Base-by-base conservation (phyloP, 2,888 invertebrate species). In the Spodoptera exigua region DNA sequence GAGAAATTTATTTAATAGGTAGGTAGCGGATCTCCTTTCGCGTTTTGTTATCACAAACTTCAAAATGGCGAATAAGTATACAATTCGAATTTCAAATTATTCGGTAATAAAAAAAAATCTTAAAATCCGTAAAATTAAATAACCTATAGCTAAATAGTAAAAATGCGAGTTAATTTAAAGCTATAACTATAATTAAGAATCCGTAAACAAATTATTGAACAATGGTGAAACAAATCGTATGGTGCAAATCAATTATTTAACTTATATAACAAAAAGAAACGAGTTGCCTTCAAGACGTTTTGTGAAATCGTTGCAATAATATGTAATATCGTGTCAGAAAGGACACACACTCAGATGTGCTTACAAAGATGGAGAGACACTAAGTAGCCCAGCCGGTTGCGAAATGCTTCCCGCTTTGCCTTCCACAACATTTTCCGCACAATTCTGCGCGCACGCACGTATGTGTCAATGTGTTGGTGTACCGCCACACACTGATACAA, bases 371-470 rank as follows among this genome's bases (percentile, higher is more conserved):
- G 63, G 78, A 69, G 58, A 66, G 70, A 69, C 79, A 85, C 79
- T 79, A 78, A 74, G 76, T 71, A 61, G 72, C 67, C 66, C 51
- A 70, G 84, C 84, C 81, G 82, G 86, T 89, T 88, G 80, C 85
- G 77, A 87, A 86, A 87, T 70, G 65, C 79, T 89, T 87, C 89
- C 89, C 84, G 85, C 83, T 82, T 85, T 68, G 61, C 74, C 74
- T 74, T 56, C 59, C 12, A 55, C 54, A 45, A 54, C 63, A 72
- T 73, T 77, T 79, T 74, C 76, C 75, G 76, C 79, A 77, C 61
- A 62, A 56, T 17, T 46, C 57, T 52, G 55, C 52, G 64, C 54
- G 44, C 59, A 60, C 62, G 56, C 65, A 70, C 64, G 51, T 54
- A 61, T 47, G 49, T 61, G 53, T 41, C 27, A 27, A 27, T 27